Evolutionary conservation across 2,113 vertebrate genomes (phyloP), one percentile per base, ranked within the genome.

Genomic region (Cepphus grylle): DNA sequence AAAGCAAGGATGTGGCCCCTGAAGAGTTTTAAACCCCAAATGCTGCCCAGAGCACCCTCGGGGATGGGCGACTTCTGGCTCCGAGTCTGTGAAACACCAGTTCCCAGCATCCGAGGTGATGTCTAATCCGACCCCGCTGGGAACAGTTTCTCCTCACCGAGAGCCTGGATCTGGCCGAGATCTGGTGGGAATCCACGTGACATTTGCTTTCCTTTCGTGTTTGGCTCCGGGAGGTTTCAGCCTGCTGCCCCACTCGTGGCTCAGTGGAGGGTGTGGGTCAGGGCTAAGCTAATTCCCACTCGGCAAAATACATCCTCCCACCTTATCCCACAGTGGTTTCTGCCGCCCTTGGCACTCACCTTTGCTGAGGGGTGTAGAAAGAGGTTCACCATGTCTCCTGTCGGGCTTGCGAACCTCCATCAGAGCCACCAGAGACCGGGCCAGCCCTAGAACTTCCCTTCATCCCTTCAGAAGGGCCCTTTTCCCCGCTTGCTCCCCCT

Each of bases 161-260:
- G 49, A 55, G 47, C 29, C 34, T 19, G 56, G 22, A 9, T 29
- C 45, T 15, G 71, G 29, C 53, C 3, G 5, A 30, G 15, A 16
- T 6, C 23, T 9, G 30, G 10, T n/a, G 70, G 6, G 8, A 61
- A 36, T 4, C 12, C 0, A 0, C 3, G n/a, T 10, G 14, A 11
- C 6, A 0, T 38, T 23, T 7, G 2, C 8, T 36, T 47, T 36
- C 9, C 9, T 27, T 32, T 36, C 1, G 3, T 16, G 18, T 49
- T 26, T 34, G 66, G 49, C 19, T 40, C 52, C 1, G 38, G 53
- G 50, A 10, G 38, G 53, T 29, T 13, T 34, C 53, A 25, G 12
- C 22, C 70, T 20, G 6, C 52, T 58, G 43, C 77, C 67, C 42
- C 8, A 0, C n/a, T 5, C 2, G 3, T 3, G 4, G 55, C 40